Evolutionary conservation across 2,888 invertebrate species (phyloP), one percentile per base, ranked within the genome.

Genomic region (Meghimatium bilineatum): DNA sequence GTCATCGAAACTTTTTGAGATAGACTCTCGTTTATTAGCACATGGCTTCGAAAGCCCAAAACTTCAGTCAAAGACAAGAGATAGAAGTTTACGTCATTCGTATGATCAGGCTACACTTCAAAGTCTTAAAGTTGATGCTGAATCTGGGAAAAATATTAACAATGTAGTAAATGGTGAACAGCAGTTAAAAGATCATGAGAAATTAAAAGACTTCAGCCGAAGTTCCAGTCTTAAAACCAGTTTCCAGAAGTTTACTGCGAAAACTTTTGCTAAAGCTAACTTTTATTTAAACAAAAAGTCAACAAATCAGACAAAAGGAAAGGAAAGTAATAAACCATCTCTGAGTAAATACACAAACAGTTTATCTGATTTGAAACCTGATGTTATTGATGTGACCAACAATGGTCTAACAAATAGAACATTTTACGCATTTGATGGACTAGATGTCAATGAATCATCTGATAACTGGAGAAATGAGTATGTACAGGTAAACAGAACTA

Each of bases 171-270:
- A 63, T 63, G 38, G 44, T 44, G 67, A 38, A n/a, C 34, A 52
- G 38, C 26, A 44, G 49, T 34, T 29, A 1, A 80, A 74, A 29
- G 38, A 49, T 23, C 82, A 80, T 32, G 74, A 72, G 29, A 83
- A 85, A 34, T 75, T 71, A 8, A 67, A 52, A 49, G 82, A 75
- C 12, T 71, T 86, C 5, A 52, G 56, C 29, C 52, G 85, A n/a
- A 85, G 83, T 77, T 87, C 86, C 72, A 88, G 88, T 80, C 79
- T 91, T 14, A 90, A 90, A 84, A 82, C 86, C 60, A 89, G 89
- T 52, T 86, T 91, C 82, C 90, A 91, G 82, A 90, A 89, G 82
- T 86, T 89, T 80, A 89, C 90, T 20, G 88, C 89, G 82, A 89
- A 87, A 81, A 90, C 89, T 66, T 89, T 90, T 80, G 85, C 88